phyloP scores from a whole-genome alignment of 2,888 invertebrate species.

The Digitonthophagus gazella region DNA sequence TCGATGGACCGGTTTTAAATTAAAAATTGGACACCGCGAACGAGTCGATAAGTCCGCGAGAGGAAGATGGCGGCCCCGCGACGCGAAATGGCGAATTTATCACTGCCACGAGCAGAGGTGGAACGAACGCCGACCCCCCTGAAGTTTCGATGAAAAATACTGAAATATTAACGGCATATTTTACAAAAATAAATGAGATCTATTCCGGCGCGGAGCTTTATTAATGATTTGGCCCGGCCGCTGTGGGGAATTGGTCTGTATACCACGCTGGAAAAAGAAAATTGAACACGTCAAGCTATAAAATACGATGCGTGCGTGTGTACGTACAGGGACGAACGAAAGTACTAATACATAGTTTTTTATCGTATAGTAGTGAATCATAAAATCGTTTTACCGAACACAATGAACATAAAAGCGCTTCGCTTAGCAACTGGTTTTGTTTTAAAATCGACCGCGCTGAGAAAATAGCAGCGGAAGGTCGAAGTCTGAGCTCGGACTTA shows the following conservation, averaged over 20 bases:
- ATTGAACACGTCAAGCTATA: neutral
- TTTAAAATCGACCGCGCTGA: neutral
- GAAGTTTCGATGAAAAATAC: slow-evolving; percentile 22
- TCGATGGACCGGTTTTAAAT: neutral
- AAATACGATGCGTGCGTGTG: neutral
- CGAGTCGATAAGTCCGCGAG: neutral
- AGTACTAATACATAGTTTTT: neutral
- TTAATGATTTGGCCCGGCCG: slow-evolving; percentile 19
- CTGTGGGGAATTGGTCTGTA: neutral
- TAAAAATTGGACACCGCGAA: neutral
- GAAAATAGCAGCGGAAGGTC: neutral
- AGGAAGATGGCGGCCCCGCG: neutral
- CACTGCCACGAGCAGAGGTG: slow-evolving; percentile 3
- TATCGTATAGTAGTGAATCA: neutral
- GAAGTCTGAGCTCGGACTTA: neutral
- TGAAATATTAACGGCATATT: slow-evolving; percentile 27
- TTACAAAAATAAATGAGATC: slow-evolving; percentile 28
- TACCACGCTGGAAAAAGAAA: neutral
- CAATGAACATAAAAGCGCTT: neutral
- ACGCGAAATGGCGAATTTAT: slow-evolving; percentile 4
- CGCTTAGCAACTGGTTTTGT: neutral
- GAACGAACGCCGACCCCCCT: neutral
- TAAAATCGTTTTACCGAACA: neutral
- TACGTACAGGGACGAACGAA: neutral
- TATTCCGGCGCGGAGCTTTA: slow-evolving; percentile 24